Percentiles rank a stretch among this genome's conserved stretches.
Evolutionary conservation across 2,113 vertebrate genomes (phyloP).

Genomic region (Ramphastos sulfuratus): DNA sequence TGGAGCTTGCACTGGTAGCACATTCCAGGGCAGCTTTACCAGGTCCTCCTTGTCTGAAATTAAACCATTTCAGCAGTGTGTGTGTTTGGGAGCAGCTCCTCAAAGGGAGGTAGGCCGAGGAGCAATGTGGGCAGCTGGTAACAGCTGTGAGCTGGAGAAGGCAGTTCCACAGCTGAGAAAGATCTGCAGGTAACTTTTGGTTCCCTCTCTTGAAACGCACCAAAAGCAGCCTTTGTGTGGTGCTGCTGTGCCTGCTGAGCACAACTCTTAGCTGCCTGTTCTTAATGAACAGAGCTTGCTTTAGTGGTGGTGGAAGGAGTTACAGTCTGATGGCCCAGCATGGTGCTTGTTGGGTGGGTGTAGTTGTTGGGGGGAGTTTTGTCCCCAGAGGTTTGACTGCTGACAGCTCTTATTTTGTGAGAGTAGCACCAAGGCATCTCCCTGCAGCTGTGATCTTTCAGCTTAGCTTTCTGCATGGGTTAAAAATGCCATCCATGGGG

Average conservation of each 20-base stretch:
- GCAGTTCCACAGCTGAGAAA: background rate
- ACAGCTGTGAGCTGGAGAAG: constrained; percentile 50
- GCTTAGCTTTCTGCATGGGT: background rate
- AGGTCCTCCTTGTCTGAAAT: constrained; percentile 2
- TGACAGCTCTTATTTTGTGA: background rate
- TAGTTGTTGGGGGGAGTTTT: background rate
- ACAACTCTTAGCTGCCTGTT: background rate
- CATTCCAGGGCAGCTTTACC: background rate
- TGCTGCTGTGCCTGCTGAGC: background rate
- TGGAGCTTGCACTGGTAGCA: constrained; percentile 24
- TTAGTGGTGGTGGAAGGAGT: background rate
- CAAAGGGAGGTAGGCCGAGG: background rate
- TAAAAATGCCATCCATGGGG: background rate
- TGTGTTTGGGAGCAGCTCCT: constrained; percentile 33
- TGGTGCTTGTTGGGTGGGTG: background rate
- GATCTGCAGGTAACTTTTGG: background rate
- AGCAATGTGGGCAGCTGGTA: constrained; percentile 67
- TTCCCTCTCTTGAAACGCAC: background rate
- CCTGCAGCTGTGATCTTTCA: no score
- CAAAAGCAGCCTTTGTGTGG: background rate
- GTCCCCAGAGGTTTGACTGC: background rate
- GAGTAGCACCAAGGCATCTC: background rate
- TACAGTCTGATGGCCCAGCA: background rate
- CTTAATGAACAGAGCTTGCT: background rate
- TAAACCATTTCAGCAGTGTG: constrained; percentile 23